Conservation (phyloP, 1,140 invertebrate species). For the Odontomachus brunneus region DNA sequence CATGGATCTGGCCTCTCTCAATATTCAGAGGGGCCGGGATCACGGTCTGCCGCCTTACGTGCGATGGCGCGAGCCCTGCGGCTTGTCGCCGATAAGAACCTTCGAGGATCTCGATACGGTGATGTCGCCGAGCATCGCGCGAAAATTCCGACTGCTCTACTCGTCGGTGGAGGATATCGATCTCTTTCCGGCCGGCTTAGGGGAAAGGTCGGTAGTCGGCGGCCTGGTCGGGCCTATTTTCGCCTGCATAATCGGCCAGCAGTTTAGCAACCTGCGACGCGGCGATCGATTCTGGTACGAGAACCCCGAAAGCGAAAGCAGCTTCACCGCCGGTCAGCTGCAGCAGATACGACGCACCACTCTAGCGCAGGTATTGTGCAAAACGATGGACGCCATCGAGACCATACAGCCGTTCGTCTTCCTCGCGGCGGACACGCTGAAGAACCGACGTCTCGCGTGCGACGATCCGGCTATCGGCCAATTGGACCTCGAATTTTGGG, state of each 20-base stretch:
- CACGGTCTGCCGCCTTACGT: constrained; percentile 95
- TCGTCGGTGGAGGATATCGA: constrained; percentile 94
- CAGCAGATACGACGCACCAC: constrained; percentile 93
- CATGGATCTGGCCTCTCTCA: constrained; percentile 95
- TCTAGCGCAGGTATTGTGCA: constrained; percentile 94
- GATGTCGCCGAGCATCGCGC: constrained; percentile 88
- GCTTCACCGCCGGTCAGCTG: constrained; percentile 93
- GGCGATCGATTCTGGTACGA: constrained; percentile 98
- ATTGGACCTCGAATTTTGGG: constrained; percentile 89
- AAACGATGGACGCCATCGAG: constrained; percentile 91
- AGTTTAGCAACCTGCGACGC: constrained; percentile 94
- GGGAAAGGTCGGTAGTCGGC: constrained; percentile 92
- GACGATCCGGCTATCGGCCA: constrained; percentile 89
- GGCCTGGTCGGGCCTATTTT: constrained; percentile 97
- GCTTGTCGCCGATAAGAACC: constrained; percentile 88
- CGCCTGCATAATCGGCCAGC: constrained; percentile 97
- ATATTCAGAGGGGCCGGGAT: constrained; percentile 95
- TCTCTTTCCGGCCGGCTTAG: constrained; percentile 95
- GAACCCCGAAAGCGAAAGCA: constrained; percentile 90
- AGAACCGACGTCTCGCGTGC: constrained; percentile 89
- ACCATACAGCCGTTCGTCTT: constrained; percentile 92
- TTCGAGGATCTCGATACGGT: constrained; percentile 92
- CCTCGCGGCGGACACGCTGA: constrained; percentile 87
- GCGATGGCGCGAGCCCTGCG: constrained; percentile 92
- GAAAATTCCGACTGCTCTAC: constrained; percentile 89